Base-by-base conservation (phyloP, 2,888 invertebrate species). In the Dynastes tityus region DNA sequence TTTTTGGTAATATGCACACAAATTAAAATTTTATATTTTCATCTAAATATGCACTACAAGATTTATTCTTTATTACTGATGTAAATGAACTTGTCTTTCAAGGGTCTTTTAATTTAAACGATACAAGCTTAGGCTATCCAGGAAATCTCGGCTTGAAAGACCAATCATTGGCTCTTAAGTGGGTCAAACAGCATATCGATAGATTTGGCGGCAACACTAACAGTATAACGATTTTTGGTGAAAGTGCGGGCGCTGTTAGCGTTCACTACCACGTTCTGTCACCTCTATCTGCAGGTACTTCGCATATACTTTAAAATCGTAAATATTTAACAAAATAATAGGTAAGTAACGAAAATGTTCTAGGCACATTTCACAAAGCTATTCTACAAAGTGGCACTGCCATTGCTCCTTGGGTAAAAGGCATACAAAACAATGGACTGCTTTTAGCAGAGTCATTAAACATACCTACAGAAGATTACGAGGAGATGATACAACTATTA, bases 351-450 rank as follows among this genome's bases (percentile, higher is more conserved):
- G 29, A 51, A 6, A 51, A 6, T 29, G 8, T 64, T 70, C 75
- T 84, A 94, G 94, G 93, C 79, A 85, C 95, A 11, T 93, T 95
- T 82, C 93, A 94, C 82, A 92, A 92, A 79, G 94, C 91, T 1
- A 95, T 95, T 79, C 92, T 94, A 0, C 93, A 95, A 85, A 95
- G 95, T 61, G 95, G 95, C 0, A 93, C 93, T 0, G 92, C 93
- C 0, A 88, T 93, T 55, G 71, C 70, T 40, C 65, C 80, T 22
- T 82, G 82, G 82, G 80, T 79, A 51, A 49, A 63, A 32, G 81
- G 81, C 13, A 32, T 70, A n/a, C 51, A 77, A n/a, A 79, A 80
- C 5, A 81, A 78, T 11, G 81, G 80, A 51, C 63, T 79, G 73
- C 13, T 70, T n/a, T 67, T 81, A 27, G 81, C 81, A 1, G 70